Percentiles rank a stretch among this genome's conserved stretches.
These are phyloP conservation scores for Hippopotamus amphibius DNA, from an alignment of 2,113 vertebrate species.

Conservation along the genomic window DNA sequence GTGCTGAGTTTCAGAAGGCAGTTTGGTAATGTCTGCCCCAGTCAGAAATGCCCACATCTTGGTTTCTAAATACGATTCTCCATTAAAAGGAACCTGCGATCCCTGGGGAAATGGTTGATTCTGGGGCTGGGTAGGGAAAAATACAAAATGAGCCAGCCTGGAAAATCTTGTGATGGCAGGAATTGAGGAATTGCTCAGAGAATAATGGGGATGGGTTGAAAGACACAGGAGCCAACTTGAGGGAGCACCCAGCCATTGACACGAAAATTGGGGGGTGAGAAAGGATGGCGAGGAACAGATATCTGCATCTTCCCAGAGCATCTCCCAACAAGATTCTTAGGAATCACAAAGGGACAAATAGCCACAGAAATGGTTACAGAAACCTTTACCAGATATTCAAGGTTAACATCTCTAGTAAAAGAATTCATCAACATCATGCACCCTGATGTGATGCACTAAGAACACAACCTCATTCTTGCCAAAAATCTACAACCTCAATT, in stretches of 20 bases:
- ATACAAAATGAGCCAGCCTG: background rate
- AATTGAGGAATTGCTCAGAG: background rate
- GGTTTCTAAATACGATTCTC: background rate
- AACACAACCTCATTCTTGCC: background rate
- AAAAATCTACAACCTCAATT: background rate
- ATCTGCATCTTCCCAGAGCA: fast-evolving
- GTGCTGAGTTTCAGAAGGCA: fast-evolving
- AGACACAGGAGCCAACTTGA: background rate
- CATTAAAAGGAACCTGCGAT: background rate
- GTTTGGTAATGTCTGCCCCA: background rate
- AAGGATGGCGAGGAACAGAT: background rate
- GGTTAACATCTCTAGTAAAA: background rate
- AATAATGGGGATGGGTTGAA: background rate
- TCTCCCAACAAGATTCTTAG: background rate
- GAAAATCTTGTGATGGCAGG: background rate
- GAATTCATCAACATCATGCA: fast-evolving
- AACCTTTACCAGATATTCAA: background rate
- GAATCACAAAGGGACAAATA: background rate
- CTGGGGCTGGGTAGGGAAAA: background rate
- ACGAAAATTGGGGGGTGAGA: too few relatives aligned
- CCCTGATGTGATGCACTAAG: background rate
- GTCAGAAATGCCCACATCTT: fast-evolving
- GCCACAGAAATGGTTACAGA: background rate
- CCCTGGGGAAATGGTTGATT: background rate
- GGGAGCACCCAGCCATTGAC: background rate